Percentiles rank a stretch among this genome's conserved stretches.
phyloP scores from a whole-genome alignment of 2,888 invertebrate genomes.

The Micoletzkya japonica region DNA sequence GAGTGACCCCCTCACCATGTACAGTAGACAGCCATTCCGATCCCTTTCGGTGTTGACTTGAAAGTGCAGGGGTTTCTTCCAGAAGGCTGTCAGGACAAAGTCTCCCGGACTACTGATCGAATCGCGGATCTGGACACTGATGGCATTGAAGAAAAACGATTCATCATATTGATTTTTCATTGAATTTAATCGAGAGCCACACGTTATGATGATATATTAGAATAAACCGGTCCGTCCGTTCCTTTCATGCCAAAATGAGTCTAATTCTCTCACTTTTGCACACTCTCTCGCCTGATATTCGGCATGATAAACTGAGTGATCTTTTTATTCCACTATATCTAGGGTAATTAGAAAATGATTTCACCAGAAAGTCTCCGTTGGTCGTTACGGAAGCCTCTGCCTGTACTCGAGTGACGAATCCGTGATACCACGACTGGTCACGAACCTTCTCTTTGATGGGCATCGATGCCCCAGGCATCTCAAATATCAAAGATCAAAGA shows the following conservation, averaged over 20 bases:
- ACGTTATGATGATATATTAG: too few species aligned
- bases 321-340: too few species aligned
- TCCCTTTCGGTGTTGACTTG: constrained; percentile 33
- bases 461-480: too few species aligned
- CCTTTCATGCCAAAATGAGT: too few species aligned
- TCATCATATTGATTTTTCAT: not conserved
- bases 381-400: constrained; percentile 19
- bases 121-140: constrained; percentile 32
- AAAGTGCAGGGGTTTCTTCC: constrained; percentile 38
- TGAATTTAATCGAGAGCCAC: too few species aligned
- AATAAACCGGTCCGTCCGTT: too few species aligned
- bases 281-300: too few species aligned
- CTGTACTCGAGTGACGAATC: constrained; percentile 16
- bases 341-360: too few species aligned
- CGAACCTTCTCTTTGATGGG: constrained; percentile 20
- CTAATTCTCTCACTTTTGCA: too few species aligned
- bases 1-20: constrained; percentile 28
- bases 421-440: constrained; percentile 17
- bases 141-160: not conserved
- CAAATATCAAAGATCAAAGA: too few species aligned
- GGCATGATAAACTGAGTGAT: too few species aligned
- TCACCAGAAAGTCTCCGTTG: constrained; percentile 29
- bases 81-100: constrained; percentile 34
- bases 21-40: constrained; percentile 30
- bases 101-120: constrained; percentile 32